Conservation (phyloP, 2,113 vertebrate genomes). For the Psilopsiagon aymara region DNA sequence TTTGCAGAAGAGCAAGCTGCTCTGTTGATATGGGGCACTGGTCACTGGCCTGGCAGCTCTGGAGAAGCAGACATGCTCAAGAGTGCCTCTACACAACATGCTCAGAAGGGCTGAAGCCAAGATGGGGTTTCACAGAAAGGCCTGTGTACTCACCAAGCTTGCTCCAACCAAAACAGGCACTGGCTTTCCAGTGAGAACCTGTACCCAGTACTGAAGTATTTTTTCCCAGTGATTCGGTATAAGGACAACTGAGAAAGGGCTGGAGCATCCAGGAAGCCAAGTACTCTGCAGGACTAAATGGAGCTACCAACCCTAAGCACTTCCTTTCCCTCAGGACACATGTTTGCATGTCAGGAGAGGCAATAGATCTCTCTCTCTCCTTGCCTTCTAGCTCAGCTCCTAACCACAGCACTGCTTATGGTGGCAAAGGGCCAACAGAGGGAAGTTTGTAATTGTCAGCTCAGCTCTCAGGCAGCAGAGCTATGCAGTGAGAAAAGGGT, state of each 20-base stretch:
- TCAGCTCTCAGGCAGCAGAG: neutral
- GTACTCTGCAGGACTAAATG: neutral
- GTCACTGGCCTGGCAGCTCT: neutral
- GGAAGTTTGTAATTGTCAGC: neutral
- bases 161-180: neutral
- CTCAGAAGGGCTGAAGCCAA: neutral
- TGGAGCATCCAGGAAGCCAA: neutral
- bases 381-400: slow-evolving; percentile 34
- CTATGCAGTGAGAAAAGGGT: neutral
- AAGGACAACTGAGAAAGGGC: neutral
- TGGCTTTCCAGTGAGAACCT: neutral
- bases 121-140: neutral
- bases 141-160: neutral
- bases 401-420: neutral
- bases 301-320: neutral
- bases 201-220: neutral
- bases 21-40: too few species aligned
- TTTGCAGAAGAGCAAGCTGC: neutral
- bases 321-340: neutral
- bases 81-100: neutral
- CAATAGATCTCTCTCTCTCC: neutral
- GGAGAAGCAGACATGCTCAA: neutral
- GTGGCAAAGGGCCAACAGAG: slow-evolving; percentile 7
- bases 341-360: neutral
- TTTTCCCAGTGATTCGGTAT: neutral